phyloP scores from a whole-genome alignment of 2,888 invertebrate genomes.

The Eurois occulta region DNA sequence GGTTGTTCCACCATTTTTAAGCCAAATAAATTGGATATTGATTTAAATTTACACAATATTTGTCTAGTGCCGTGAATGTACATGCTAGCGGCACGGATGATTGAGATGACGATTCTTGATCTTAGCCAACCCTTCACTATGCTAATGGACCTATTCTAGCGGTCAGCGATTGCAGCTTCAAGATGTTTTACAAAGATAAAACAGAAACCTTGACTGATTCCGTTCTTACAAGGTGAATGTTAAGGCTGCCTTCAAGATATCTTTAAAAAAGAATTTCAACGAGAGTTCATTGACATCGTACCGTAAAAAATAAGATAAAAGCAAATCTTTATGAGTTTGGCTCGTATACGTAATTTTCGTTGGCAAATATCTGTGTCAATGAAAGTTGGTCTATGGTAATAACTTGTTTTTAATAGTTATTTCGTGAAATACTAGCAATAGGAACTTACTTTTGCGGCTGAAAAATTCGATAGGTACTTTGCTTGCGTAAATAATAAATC shows the following conservation, averaged over 20 bases:
- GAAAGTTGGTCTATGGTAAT: not conserved
- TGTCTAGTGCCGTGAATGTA: no score
- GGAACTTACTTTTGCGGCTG: not conserved
- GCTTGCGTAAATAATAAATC: not conserved
- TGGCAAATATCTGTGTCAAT: not conserved
- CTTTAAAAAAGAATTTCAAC: slow-evolving; percentile 17
- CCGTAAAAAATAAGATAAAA: not conserved
- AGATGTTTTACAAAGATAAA: no score
- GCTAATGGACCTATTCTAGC: no score
- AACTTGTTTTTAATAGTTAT: not conserved
- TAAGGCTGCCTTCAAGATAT: not conserved
- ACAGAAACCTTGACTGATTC: slow-evolving; percentile 18
- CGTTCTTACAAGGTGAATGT: slow-evolving; percentile 25
- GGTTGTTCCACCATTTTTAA: no score
- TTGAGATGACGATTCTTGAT: no score
- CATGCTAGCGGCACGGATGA: no score
- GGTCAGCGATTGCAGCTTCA: no score
- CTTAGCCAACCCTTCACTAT: no score
- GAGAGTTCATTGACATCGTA: slow-evolving; percentile 32
- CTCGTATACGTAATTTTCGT: not conserved
- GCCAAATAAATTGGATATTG: no score
- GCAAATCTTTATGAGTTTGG: not conserved
- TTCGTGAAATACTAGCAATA: not conserved
- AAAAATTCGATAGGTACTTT: not conserved
- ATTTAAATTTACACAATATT: no score